Base-by-base conservation (phyloP, 2,888 invertebrate genomes). In the Timema podura region DNA sequence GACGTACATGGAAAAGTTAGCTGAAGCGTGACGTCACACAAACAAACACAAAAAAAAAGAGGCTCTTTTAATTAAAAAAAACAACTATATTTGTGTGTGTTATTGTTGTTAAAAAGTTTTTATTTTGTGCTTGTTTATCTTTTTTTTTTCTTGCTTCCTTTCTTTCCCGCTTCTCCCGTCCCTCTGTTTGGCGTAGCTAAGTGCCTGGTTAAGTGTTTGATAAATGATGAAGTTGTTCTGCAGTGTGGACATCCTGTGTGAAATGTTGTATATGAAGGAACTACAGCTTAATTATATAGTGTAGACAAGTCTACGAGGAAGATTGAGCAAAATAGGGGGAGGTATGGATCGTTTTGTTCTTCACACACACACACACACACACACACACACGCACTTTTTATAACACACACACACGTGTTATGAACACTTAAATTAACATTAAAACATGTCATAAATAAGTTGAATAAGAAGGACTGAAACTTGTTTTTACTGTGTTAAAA, bases 21-120 rank as follows among this genome's bases (percentile, higher is more conserved):
- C 54, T 54, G 54, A 54, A n/a, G 8, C 5, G 54, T 54, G 54
- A 54, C 54, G 54, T 54, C 54, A 54, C 54, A 16, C 7, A 54
- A 54, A n/a, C 3, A 30, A 30, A 30, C 30, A 30, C n/a, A n/a
- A n/a, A n/a, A 30, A 30, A 30, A 30, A 30, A 30, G 1, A 30
- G 3, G 30, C 30, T 30, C 30, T 30, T 30, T 30, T 30, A 30
- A 30, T 30, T 30, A 30, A 30, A 30, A 30, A n/a, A n/a, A n/a
- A n/a, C n/a, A n/a, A 30, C 30, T 30, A 30, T 30, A 3, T 30
- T 30, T 30, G 30, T 30, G 30, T 30, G 30, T 30, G 30, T 3
- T 30, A 30, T 30, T 30, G 30, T 30, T 30, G 30, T 30, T 30
- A 30, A 30, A 30, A 30, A 30, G 30, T 30, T 30, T 30, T 1